Percentiles rank a stretch among this genome's conserved stretches.
These are phyloP conservation scores for Myiotriccus ornatus DNA, from an alignment of 2,797 vertebrate species.

Conservation along the genomic window DNA sequence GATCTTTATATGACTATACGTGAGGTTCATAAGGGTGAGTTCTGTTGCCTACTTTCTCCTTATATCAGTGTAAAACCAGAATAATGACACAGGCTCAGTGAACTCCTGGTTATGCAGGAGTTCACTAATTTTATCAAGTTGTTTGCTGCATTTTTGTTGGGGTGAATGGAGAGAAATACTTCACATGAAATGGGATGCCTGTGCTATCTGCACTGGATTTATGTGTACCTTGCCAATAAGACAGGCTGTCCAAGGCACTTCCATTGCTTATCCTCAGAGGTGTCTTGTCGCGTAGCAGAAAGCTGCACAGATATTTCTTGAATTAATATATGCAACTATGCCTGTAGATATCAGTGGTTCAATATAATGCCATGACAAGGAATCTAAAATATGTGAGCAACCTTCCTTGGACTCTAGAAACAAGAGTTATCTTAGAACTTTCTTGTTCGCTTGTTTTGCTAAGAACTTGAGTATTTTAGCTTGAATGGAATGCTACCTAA, in stretches of 20 bases:
- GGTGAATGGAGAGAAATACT: not conserved
- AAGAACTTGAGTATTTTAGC: not conserved
- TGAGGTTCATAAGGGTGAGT: not conserved
- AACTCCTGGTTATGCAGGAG: not conserved
- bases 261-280: not conserved
- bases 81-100: not conserved
- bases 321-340: not conserved
- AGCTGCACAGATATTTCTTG: not conserved
- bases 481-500: not conserved
- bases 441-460: not conserved
- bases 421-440: not conserved
- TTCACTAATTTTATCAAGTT: not conserved
- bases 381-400: not conserved
- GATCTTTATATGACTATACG: rapidly evolving
- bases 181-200: not conserved
- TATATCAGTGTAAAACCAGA: not conserved
- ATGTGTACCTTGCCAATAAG: not conserved
- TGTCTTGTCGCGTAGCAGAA: not conserved
- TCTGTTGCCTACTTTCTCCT: not conserved
- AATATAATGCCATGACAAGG: not conserved
- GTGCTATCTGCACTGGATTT: not conserved
- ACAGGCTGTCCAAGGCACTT: not conserved
- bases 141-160: not conserved
- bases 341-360: slow-evolving; percentile 4
- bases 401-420: not conserved